Base-by-base conservation (phyloP, 2,113 vertebrate genomes). In the Pterophyllum scalare region DNA sequence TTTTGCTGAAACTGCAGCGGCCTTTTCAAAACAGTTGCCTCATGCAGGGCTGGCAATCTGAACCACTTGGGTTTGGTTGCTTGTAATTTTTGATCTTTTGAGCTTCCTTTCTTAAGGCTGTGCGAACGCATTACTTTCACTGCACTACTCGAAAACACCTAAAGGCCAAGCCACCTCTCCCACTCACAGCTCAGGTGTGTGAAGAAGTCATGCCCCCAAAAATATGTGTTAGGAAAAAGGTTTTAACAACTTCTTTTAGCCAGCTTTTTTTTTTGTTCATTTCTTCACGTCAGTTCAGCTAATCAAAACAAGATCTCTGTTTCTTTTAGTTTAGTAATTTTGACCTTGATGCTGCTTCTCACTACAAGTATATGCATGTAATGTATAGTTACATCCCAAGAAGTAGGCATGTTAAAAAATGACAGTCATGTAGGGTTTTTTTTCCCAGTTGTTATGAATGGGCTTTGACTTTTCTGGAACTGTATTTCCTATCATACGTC, bases 361-460 rank as follows among this genome's bases (percentile, higher is more conserved):
- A 31, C 43, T 28, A 31, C 17, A 70, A 5, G 0, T 43, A 3
- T 28, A 49, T 24, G 24, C 10, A 12, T 46, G 20, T 72, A 0
- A 72, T 72, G 26, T 52, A 31, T 31, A 40, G 24, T 26, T 72
- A 31, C 65, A 31, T 72, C 43, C 43, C 22, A 20, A 52, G 43
- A 46, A 19, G 9, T 35, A 67, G 64, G 28, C 22, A 12, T 67
- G 9, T 31, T 5, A 43, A 43, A 43, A 43, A 46, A 67, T 1
- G 40, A 43, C 40, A 43, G 40, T 33, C 26, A 28, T 61, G 33
- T 38, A 35, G 4, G 5, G 56, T 24, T 54, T 24, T n/a, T 24
- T 46, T 5, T 28, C 12, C 57, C 24, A 43, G 1, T 61, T 24
- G 2, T n/a, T 6, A 67, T 52, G n/a, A 6, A 4, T 43, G 7